Base-by-base conservation (phyloP, 2,888 invertebrate genomes). In the Trilocha varians region DNA sequence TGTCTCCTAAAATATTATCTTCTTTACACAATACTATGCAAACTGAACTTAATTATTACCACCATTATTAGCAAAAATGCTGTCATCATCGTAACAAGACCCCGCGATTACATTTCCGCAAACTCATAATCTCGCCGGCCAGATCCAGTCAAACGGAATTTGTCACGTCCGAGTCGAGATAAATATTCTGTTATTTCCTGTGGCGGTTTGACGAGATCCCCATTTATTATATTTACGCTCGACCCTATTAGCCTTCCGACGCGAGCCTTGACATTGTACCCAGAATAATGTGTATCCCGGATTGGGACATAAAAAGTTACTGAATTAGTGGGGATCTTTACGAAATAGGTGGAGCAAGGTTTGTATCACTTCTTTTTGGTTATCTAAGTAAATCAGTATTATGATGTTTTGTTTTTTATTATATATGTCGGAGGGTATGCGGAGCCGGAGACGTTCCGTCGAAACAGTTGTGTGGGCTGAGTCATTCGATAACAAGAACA, bases 171-270 rank as follows among this genome's bases (percentile, higher is more conserved):
- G 25, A 9, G 8, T 11, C 25, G 25, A 25, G 25, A 25, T 36
- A 41, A 34, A 48, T 44, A 49, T 53, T 48, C 13, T 39, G 45
- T 53, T 48, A 43, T 48, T 45, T 46, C 9, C 38, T 14, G 37
- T 16, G 39, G 42, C 16, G 38, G 38, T 42, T 43, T 46, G 46
- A 47, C 16, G 44, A 46, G 32, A 36, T 13, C 38, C 42, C 46
- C 46, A 49, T 56, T 54, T 50, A 45, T 54, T 59, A 57, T 55
- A 51, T 52, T 56, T 49, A 49, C 47, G 45, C 39, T 14, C 33
- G 16, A 32, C 40, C 45, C 50, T 47, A 50, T 53, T 51, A 49
- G 42, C 39, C 36, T 39, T 38, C 34, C 33, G 45, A 45, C 44
- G 40, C 46, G 43, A 47, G 46, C 37, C 41, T 49, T 42, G 44